Evolutionary conservation across 2,888 invertebrate species (phyloP), one percentile per base, ranked within the genome.

Genomic region (Chironomus tentans): DNA sequence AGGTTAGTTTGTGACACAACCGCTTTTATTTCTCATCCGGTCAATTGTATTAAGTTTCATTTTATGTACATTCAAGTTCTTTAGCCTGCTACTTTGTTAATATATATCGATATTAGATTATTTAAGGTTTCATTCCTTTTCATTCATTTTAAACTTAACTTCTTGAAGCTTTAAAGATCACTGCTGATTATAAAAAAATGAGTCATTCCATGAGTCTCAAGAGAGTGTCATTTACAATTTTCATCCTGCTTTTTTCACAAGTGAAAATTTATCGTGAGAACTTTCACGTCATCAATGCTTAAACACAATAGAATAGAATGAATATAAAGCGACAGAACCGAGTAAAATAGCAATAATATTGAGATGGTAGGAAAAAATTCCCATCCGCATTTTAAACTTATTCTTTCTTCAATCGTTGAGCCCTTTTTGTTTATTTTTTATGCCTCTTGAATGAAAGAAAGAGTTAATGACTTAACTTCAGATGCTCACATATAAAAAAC

Each of bases 231-330:
- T 56, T 56, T 56, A 50, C 3, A 28, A 28, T 28, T 28, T 28
- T 28, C 5, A 28, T 28, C 28, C 28, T 50, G 10, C 12, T 50
- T 15, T 50, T n/a, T 15, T 3, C 4, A 18, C 5, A 10, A 65
- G 13, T 12, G 7, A 65, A 24, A 10, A 24, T 48, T 50, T 24
- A 24, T 71, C 71, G 71, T 71, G 71, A 71, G 71, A 71, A 71
- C 71, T 71, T 71, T 71, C 71, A 71, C 71, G 71, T 71, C 71
- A 71, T 38, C 38, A 38, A 38, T 38, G 38, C 38, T 21, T 56
- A 2, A 56, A 56, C 56, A 56, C 21, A 13, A 22, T 13, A 65
- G 56, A 56, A 71, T 50, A 65, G 71, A 48, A 48, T 56, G 71
- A 48, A 48, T 56, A 18, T 56, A n/a, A 56, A 56, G 56, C 56